Conservation (phyloP, 1,140 invertebrate genomes). For the Procambarus clarkii region DNA sequence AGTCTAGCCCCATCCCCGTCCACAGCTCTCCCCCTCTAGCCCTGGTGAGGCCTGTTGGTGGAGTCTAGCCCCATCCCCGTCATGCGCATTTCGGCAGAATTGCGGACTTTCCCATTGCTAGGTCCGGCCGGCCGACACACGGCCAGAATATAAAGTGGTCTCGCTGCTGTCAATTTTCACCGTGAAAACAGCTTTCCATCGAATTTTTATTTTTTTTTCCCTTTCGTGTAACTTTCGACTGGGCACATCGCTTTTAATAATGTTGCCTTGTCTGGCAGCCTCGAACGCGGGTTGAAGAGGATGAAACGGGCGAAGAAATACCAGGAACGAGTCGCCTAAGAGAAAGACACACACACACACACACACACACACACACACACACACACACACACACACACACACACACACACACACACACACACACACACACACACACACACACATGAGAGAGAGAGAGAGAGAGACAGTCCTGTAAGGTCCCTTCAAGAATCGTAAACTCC, state of each 20-base stretch:
- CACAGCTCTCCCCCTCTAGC: neutral
- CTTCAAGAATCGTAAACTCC: no score
- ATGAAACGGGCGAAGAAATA: no score
- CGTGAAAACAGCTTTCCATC: slow-evolving; percentile 2
- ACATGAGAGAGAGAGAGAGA: no score
- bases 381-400: no score
- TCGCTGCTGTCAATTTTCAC: slow-evolving; percentile 16
- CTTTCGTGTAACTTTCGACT: slow-evolving; percentile 18
- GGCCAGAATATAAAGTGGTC: slow-evolving; percentile 39
- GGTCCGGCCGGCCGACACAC: slow-evolving; percentile 43
- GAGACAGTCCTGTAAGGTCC: no score
- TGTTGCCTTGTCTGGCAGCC: neutral
- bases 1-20: neutral
- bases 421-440: no score
- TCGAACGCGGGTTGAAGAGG: no score
- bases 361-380: no score
- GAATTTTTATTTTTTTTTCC: neutral
- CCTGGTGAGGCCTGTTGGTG: neutral
- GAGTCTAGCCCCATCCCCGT: slow-evolving; percentile 14
- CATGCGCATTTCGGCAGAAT: slow-evolving; percentile 63
- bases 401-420: no score
- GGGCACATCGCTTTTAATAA: neutral
- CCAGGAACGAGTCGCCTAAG: no score
- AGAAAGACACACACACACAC: no score
- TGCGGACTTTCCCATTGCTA: slow-evolving; percentile 62